phyloP scores from a whole-genome alignment of 2,113 vertebrate species.

The Toxotes jaculatrix region DNA sequence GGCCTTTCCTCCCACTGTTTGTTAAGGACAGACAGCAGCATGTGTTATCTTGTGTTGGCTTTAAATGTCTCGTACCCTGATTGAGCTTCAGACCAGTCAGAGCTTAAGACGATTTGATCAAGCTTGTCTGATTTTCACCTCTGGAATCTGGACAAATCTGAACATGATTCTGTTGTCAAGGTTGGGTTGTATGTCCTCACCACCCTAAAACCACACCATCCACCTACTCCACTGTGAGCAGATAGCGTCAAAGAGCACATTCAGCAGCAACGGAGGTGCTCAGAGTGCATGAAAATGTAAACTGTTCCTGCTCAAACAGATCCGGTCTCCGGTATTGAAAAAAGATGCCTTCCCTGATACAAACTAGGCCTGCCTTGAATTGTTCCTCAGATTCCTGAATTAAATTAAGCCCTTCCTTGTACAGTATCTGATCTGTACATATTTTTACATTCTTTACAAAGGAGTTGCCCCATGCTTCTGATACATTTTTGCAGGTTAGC shows the following conservation, averaged over 20 bases:
- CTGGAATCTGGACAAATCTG: slow-evolving; percentile 68
- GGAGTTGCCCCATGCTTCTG: too few species aligned
- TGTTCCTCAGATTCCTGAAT: too few species aligned
- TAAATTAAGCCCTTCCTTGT: too few species aligned
- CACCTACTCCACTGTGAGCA: background rate
- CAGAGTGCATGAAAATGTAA: too few species aligned
- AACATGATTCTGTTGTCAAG: slow-evolving; percentile 47
- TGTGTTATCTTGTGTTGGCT: background rate
- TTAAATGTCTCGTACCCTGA: background rate
- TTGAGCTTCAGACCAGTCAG: background rate
- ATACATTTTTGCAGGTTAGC: too few species aligned
- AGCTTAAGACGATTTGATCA: background rate
- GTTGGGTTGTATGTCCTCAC: background rate
- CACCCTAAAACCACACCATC: slow-evolving; percentile 5
- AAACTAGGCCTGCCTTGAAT: too few species aligned
- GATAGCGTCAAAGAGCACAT: slow-evolving; percentile 3
- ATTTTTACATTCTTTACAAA: too few species aligned
- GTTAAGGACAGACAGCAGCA: background rate
- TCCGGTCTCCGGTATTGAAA: too few species aligned
- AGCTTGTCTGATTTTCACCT: slow-evolving; percentile 18
- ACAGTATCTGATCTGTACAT: too few species aligned
- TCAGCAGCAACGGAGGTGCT: too few species aligned
- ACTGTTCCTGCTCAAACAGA: too few species aligned
- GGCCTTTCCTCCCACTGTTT: background rate
- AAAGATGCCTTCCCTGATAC: too few species aligned